These are phyloP conservation scores for Drepana falcataria DNA, from an alignment of 2,888 invertebrate species.

Conservation along the genomic window DNA sequence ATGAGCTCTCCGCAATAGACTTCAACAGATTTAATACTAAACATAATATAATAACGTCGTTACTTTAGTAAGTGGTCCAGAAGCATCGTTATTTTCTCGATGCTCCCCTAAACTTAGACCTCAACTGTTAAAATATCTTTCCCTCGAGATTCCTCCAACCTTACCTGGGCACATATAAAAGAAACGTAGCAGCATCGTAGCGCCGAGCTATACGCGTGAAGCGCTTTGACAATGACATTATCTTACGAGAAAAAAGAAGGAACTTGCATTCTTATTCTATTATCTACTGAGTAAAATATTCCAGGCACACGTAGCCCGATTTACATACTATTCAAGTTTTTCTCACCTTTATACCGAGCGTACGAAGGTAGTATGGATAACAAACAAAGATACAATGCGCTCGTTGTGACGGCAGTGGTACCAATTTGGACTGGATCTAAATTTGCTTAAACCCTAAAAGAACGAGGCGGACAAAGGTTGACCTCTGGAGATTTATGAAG, in stretches of 20 bases:
- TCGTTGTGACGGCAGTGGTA: slow-evolving; percentile 38
- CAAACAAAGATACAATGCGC: slow-evolving; percentile 42
- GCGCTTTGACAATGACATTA: slow-evolving; percentile 29
- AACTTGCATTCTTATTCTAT: slow-evolving; percentile 31
- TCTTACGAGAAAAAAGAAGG: slow-evolving; percentile 21
- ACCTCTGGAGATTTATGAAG: slow-evolving; percentile 63
- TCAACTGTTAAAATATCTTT: slow-evolving; percentile 17
- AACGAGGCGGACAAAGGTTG: slow-evolving; percentile 66
- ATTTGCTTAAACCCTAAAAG: slow-evolving; percentile 63
- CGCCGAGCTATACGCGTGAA: slow-evolving; percentile 33
- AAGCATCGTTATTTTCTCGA: slow-evolving; percentile 20
- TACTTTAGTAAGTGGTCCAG: slow-evolving; percentile 17
- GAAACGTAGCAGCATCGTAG: slow-evolving; percentile 17
- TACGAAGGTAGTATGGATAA: slow-evolving; percentile 24
- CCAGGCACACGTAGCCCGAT: slow-evolving; percentile 49
- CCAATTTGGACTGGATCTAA: slow-evolving; percentile 63
- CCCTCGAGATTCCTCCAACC: slow-evolving; percentile 18
- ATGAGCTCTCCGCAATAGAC: slow-evolving; percentile 23
- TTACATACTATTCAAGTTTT: slow-evolving; percentile 49
- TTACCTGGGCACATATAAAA: slow-evolving; percentile 25
- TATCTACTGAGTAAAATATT: slow-evolving; percentile 44
- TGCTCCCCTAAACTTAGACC: slow-evolving; percentile 17
- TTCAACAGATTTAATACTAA: slow-evolving; percentile 10
- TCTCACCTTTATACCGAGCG: slow-evolving; percentile 45
- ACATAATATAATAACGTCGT: slow-evolving; percentile 10